phyloP scores from a whole-genome alignment of 2,888 invertebrate species.

The Pristionchus entomophagus region DNA sequence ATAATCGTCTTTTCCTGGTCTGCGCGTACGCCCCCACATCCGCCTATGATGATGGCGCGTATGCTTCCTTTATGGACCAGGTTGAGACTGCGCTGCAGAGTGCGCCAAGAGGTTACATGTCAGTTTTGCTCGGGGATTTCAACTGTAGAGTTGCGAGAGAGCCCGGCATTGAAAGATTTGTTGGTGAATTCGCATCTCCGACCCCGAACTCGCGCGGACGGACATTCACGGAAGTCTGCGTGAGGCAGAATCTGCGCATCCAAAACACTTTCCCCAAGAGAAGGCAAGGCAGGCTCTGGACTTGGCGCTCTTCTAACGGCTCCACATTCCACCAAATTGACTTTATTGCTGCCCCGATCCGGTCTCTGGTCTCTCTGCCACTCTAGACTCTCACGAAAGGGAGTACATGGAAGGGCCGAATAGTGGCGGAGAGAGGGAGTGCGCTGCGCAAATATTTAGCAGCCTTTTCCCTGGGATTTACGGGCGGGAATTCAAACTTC shows the following conservation, averaged over 20 bases:
- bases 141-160: background rate
- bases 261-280: background rate
- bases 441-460: too few species aligned
- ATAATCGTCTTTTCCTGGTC: too few species aligned
- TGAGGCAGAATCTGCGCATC: background rate
- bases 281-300: background rate
- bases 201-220: too few species aligned
- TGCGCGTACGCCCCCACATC: too few species aligned
- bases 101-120: background rate
- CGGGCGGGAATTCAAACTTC: too few species aligned
- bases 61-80: background rate
- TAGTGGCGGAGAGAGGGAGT: too few species aligned
- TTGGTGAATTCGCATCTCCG: background rate
- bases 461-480: too few species aligned
- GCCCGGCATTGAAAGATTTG: background rate
- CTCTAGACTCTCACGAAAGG: too few species aligned
- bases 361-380: too few species aligned
- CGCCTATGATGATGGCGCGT: too few species aligned
- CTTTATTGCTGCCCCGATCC: background rate
- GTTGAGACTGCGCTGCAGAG: background rate
- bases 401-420: too few species aligned
- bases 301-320: slow-evolving; percentile 9
- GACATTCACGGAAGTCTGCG: background rate
- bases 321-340: background rate
- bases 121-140: background rate